Base-by-base conservation (phyloP, 1,140 invertebrate species). In the Cydia fagiglandana region DNA sequence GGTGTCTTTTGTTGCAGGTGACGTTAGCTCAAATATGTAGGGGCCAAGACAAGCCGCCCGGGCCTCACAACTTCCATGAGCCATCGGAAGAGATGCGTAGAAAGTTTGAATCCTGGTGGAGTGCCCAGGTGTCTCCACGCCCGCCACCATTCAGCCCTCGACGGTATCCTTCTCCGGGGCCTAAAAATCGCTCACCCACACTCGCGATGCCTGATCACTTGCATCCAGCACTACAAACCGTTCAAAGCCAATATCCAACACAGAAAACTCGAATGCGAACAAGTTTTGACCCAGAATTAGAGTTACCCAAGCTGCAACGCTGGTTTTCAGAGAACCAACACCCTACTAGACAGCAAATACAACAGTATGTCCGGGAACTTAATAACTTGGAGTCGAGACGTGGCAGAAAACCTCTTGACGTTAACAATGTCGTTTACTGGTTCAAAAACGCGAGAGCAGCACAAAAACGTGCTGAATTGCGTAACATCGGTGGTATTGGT, bases 361-460 rank as follows among this genome's bases (percentile, higher is more conserved):
- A 99, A 84, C 96, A 98, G 80, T 99, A 98, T 90, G 97, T 99
- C 15, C 95, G 97, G 70, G 98, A 99, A 87, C 93, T 99, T 73
- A 99, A 99, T 88, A 96, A 96, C 53, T 90, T 99, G 66, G 98
- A 99, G 83, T 99, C 98, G 47, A 94, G 98, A 15, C 94, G 97
- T 77, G 98, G 98, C 9, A 94, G 97, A 56, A 99, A 99, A 86
- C 98, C 98, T 0, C 93, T 99, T 28, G 98, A 99, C 91, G 96
- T 99, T 1, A 99, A 99, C 86, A 99, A 99, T 88, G 98, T 99
- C 12, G 98, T 99, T 24, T 99, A 99, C 90, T 99, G 98, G 98
- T 99, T 99, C 89, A 99, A 99, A 92, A 99, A 99, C 88, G 98
- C 98, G 0, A 94, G 98, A 74, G 98, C 98, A 10, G 98, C 98